A percentile compares a stretch with the other conserved stretches of the same genome.
phyloP scores from a whole-genome alignment of 2,797 vertebrate genomes.

The Sus cebifrons region DNA sequence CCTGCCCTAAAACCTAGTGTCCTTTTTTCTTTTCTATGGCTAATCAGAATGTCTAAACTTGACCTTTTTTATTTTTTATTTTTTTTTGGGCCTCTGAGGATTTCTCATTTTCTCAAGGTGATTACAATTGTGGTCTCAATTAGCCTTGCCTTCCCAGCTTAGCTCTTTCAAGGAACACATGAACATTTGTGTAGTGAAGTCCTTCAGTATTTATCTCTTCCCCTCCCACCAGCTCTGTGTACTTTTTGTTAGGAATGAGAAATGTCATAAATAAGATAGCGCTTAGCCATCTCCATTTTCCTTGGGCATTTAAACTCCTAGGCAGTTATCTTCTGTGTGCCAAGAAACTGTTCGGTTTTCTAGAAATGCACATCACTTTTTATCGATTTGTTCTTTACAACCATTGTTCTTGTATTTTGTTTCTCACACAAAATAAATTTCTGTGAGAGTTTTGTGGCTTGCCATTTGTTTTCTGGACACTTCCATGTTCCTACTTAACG shows the following conservation, averaged over 20 bases:
- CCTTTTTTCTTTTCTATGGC: not conserved
- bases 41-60: not conserved
- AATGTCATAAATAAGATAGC: not conserved
- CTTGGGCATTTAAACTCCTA: conserved; percentile 18
- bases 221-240: not conserved
- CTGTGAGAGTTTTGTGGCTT: conserved; percentile 36
- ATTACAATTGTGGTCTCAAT: not conserved
- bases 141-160: conserved; percentile 7
- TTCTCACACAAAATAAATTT: conserved; percentile 78
- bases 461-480: conserved; percentile 43
- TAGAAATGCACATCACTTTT: not conserved
- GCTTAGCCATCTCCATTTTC: not conserved
- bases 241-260: not conserved
- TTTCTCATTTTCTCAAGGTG: not conserved
- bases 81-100: not conserved
- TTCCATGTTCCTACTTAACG: not conserved
- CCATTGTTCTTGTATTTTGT: conserved; percentile 69
- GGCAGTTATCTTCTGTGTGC: not conserved
- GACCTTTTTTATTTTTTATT: not conserved
- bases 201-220: conserved; percentile 32
- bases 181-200: not conserved
- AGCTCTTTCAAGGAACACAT: conserved; percentile 62
- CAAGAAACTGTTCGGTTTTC: conserved; percentile 64
- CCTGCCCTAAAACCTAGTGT: conserved; percentile 13
- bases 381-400: conserved; percentile 67